Percentiles rank a stretch among this genome's conserved stretches.
Conservation (phyloP, 2,113 vertebrate genomes). For the Ellobius talpinus region DNA sequence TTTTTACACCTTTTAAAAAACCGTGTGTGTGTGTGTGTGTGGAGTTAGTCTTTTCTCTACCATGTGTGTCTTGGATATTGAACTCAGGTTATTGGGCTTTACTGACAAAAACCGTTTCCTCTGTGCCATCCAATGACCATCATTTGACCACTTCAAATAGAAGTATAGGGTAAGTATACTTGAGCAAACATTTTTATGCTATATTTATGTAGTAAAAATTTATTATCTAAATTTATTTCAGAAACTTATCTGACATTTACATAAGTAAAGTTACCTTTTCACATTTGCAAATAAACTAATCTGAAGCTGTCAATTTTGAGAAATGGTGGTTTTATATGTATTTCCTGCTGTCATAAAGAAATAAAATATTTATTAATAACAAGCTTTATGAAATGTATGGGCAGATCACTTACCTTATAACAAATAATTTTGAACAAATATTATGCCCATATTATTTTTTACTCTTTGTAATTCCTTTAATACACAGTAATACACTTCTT, state of each 20-base stretch:
- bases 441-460: neutral
- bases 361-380: neutral
- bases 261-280: neutral
- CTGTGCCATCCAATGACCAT: neutral
- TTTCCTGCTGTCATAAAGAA: neutral
- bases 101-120: neutral
- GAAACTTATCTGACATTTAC: neutral
- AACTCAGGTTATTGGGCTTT: no score
- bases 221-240: neutral
- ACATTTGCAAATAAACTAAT: conserved; percentile 1
- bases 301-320: conserved; percentile 1
- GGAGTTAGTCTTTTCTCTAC: neutral
- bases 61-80: neutral
- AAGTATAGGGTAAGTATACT: neutral
- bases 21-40: neutral
- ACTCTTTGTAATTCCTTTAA: neutral
- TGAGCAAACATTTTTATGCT: neutral
- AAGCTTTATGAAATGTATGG: neutral
- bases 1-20: neutral
- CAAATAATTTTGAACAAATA: neutral
- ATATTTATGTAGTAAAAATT: neutral
- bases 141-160: neutral
- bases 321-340: conserved; percentile 13
- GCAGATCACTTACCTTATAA: neutral
- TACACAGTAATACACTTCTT: neutral